Evolutionary conservation across 2,113 vertebrate genomes (phyloP).

Genomic region (human (Homo sapiens)): DNA sequence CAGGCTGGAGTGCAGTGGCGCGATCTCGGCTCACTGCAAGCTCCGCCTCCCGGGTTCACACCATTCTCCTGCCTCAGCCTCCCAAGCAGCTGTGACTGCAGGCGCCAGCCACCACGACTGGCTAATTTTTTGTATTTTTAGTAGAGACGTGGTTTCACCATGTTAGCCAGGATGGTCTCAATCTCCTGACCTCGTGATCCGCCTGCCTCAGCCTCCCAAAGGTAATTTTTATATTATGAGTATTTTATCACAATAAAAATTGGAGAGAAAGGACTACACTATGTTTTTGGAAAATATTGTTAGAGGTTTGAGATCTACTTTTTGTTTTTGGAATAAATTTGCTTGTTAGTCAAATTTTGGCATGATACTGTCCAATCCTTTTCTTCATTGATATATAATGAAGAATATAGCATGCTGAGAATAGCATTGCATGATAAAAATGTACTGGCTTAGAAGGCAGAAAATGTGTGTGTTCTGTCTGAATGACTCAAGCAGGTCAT

Average conservation of each 20-base stretch:
- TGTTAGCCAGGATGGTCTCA: too few species aligned
- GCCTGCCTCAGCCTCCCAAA: not conserved
- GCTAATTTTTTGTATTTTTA: too few species aligned
- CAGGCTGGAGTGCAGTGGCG: too few species aligned
- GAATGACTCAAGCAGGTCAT: not conserved
- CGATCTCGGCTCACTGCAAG: too few species aligned
- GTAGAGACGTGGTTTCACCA: too few species aligned
- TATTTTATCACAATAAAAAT: not conserved
- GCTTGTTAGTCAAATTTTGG: not conserved
- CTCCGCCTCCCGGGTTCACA: too few species aligned
- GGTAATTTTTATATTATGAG: not conserved
- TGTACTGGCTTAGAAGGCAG: not conserved
- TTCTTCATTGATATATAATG: not conserved
- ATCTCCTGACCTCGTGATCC: too few species aligned
- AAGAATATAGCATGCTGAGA: not conserved
- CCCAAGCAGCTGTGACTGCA: too few species aligned
- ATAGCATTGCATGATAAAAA: not conserved
- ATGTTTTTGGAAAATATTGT: not conserved
- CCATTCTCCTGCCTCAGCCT: too few species aligned
- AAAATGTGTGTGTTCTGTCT: not conserved
- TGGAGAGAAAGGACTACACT: not conserved
- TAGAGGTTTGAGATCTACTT: not conserved
- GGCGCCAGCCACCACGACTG: fast-evolving
- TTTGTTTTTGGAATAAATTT: not conserved
- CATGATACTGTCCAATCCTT: not conserved